A percentile compares a stretch with the other conserved stretches of the same genome.
Evolutionary conservation across 2,888 invertebrate species (phyloP).

Genomic region (Cremastobaeus sp.): DNA sequence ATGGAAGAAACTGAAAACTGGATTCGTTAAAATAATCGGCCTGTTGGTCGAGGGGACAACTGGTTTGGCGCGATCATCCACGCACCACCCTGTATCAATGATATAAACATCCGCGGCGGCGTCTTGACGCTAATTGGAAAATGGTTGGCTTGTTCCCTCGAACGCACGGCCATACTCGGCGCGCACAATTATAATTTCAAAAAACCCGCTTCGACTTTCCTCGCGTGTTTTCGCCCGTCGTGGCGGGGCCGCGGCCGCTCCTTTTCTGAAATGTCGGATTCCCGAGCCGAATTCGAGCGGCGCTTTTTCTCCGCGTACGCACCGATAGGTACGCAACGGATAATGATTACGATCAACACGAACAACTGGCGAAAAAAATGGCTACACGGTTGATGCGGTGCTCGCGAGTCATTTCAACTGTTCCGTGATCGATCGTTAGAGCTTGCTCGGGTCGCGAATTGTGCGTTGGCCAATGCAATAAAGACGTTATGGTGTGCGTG

Average conservation of each 20-base stretch:
- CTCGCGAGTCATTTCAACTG: slow-evolving; percentile 37
- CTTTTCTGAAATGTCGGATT: no score
- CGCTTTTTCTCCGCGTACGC: slow-evolving; percentile 17
- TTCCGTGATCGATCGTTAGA: slow-evolving; percentile 51
- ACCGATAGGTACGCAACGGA: slow-evolving; percentile 35
- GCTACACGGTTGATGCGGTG: slow-evolving; percentile 41
- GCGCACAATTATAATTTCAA: slow-evolving; percentile 69
- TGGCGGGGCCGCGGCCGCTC: no score
- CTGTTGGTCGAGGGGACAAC: slow-evolving; percentile 46
- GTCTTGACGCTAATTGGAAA: slow-evolving; percentile 65
- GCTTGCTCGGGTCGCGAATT: slow-evolving; percentile 30
- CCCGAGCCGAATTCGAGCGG: no score
- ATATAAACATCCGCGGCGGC: slow-evolving; percentile 40
- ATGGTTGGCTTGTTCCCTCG: slow-evolving; percentile 59
- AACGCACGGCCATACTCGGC: slow-evolving; percentile 55
- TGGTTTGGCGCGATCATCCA: slow-evolving; percentile 41
- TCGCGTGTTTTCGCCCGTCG: slow-evolving; percentile 40
- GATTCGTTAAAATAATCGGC: slow-evolving; percentile 52
- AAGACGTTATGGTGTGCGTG: slow-evolving; percentile 44
- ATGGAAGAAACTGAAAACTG: slow-evolving; percentile 1
- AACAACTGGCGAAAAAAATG: slow-evolving; percentile 33
- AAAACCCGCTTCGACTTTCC: slow-evolving; percentile 60
- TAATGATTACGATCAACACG: slow-evolving; percentile 47
- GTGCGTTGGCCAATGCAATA: slow-evolving; percentile 52
- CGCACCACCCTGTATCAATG: slow-evolving; percentile 44